Evolutionary conservation across 2,113 vertebrate genomes (phyloP).

Genomic region (Heliornis fulica): DNA sequence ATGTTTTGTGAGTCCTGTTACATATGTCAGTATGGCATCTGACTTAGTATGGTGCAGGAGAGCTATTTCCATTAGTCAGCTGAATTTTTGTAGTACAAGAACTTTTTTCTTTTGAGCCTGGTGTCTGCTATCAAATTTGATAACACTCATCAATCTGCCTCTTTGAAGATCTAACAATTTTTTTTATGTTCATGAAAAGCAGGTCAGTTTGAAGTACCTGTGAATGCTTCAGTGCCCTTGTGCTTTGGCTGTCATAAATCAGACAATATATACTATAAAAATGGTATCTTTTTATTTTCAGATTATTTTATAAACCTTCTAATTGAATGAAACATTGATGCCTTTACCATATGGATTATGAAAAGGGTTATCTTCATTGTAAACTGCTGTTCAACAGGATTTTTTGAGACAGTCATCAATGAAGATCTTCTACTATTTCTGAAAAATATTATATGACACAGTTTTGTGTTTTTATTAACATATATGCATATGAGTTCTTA

Average conservation of each 20-base stretch:
- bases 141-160: constrained; percentile 65
- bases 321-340: neutral
- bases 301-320: neutral
- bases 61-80: constrained; percentile 53
- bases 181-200: constrained; percentile 64
- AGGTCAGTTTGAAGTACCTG: constrained; percentile 57
- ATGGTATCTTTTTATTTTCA: constrained; percentile 6
- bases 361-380: neutral
- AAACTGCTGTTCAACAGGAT: neutral
- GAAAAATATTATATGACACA: neutral
- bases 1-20: constrained; percentile 27
- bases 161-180: constrained; percentile 44
- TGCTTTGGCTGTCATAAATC: constrained; percentile 49
- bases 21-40: neutral
- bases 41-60: neutral
- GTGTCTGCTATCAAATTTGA: constrained; percentile 61
- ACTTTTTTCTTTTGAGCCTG: constrained; percentile 34
- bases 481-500: neutral
- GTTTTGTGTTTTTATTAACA: neutral
- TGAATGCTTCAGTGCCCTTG: constrained; percentile 31
- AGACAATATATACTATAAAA: constrained; percentile 12
- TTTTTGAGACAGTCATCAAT: neutral
- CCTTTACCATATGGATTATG: neutral
- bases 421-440: neutral
- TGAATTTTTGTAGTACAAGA: constrained; percentile 65